Percentiles rank a stretch among this genome's conserved stretches.
Evolutionary conservation across 2,888 invertebrate species (phyloP).

Genomic region (Pyrrhosoma nymphula): DNA sequence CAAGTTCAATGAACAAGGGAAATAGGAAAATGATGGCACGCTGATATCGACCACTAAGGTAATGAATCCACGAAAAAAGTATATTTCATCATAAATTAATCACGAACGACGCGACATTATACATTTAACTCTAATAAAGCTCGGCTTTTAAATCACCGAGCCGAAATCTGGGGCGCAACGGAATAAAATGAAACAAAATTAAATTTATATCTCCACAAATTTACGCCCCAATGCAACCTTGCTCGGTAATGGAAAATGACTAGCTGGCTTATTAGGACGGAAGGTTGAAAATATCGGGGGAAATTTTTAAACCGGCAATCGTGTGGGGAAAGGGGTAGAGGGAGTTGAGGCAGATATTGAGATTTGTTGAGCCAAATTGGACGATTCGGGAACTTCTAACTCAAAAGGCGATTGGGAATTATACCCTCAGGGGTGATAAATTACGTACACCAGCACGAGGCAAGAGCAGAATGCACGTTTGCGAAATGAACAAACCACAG

Average conservation of each 20-base stretch:
- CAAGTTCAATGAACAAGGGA: no score
- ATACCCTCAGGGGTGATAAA: not conserved
- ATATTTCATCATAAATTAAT: no score
- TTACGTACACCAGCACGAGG: not conserved
- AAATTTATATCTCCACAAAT: not conserved
- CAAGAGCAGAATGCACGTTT: not conserved
- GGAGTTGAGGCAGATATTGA: not conserved
- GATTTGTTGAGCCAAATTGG: constrained; percentile 16
- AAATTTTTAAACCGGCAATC: not conserved
- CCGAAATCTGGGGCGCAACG: not conserved
- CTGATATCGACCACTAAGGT: no score
- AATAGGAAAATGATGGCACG: no score
- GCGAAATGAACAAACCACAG: not conserved
- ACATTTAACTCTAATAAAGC: no score
- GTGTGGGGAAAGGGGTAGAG: not conserved
- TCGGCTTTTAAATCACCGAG: no score
- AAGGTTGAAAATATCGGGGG: not conserved
- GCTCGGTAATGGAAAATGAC: not conserved
- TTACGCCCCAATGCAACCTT: not conserved
- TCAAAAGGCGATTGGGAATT: not conserved
- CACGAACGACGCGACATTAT: no score
- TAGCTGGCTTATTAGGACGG: not conserved
- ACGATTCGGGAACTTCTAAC: not conserved
- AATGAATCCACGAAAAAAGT: no score
- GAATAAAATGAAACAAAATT: not conserved